Conservation (phyloP, 2,888 invertebrate species). For the Mesorhabditis belari region DNA sequence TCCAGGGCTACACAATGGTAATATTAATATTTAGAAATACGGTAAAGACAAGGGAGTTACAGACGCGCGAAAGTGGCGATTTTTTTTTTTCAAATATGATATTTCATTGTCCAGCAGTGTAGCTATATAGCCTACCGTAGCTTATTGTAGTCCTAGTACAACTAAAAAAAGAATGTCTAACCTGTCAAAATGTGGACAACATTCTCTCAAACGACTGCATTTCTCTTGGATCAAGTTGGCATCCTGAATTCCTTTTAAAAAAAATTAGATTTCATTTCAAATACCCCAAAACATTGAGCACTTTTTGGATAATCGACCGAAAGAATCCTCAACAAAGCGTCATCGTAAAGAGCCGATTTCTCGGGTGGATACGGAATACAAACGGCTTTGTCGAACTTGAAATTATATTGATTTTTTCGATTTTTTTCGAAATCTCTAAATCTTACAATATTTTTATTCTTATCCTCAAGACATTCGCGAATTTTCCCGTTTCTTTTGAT, state of each 20-base stretch:
- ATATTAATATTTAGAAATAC: too few relatives aligned
- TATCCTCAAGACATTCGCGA: slow-evolving; percentile 22
- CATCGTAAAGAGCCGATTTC: slow-evolving; percentile 16
- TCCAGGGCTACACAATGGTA: too few relatives aligned
- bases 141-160: too few relatives aligned
- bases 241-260: slow-evolving; percentile 9
- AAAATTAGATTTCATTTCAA: not conserved
- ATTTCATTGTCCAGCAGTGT: too few relatives aligned
- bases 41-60: too few relatives aligned
- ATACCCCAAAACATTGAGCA: slow-evolving; percentile 15
- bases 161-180: too few relatives aligned
- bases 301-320: slow-evolving; percentile 16
- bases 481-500: slow-evolving; percentile 29
- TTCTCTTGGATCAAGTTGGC: slow-evolving; percentile 36
- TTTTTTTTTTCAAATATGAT: too few relatives aligned
- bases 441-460: slow-evolving; percentile 28
- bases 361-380: slow-evolving; percentile 28
- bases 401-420: not conserved
- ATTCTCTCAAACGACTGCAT: slow-evolving; percentile 27
- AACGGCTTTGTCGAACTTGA: slow-evolving; percentile 30
- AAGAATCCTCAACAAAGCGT: slow-evolving; percentile 20
- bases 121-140: too few relatives aligned
- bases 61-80: too few relatives aligned
- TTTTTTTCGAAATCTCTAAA: not conserved
- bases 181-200: slow-evolving; percentile 37